Base-by-base conservation (phyloP, 2,113 vertebrate species). In the Aphyosemion australe region DNA sequence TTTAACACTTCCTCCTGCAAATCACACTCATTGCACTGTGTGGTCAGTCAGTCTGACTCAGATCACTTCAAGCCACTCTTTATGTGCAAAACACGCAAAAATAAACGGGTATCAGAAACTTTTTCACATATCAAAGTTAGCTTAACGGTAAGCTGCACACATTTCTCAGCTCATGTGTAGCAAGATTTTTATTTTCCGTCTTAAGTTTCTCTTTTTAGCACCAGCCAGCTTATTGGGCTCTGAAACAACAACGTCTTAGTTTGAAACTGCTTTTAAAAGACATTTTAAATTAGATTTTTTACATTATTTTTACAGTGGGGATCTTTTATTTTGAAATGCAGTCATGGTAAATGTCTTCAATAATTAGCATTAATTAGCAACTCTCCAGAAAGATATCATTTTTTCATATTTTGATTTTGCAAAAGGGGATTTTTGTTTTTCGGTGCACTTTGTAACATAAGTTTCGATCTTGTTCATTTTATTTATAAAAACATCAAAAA, bases 221-320 rank as follows among this genome's bases (percentile, higher is more conserved):
- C 49, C 61, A 81, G 65, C 61, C 12, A 55, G 43, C 60, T 34
- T 13, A 8, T 14, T 42, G 48, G 55, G 15, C 46, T 63, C 47
- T 72, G 54, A 72, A 20, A 57, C 12, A 11, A 12, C 41, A 42
- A 26, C 26, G 26, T 42, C 12, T 42, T 42, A 61, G 18, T 56
- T 75, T 63, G 64, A 66, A 67, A 42, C 53, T 3, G 16, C 45
- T 26, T 48, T 18, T 50, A 48, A 76, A 68, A 20, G 12, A 72
- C 32, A 8, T 26, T 43, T 62, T 50, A 73, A 37, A 37, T 10
- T 5, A 5, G 34, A 37, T 52, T 52, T 50, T 65, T 56, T 55
- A 37, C 54, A 32, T 52, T 66, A 37, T 37, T 37, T 1, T 8
- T 37, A 5, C 34, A 3, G 4, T 37, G 34, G 9, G 34, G 34